Percentiles rank a stretch among this genome's conserved stretches.
These are phyloP conservation scores for Rhinolophus sinicus DNA, from an alignment of 2,113 vertebrate species.

Conservation along the genomic window DNA sequence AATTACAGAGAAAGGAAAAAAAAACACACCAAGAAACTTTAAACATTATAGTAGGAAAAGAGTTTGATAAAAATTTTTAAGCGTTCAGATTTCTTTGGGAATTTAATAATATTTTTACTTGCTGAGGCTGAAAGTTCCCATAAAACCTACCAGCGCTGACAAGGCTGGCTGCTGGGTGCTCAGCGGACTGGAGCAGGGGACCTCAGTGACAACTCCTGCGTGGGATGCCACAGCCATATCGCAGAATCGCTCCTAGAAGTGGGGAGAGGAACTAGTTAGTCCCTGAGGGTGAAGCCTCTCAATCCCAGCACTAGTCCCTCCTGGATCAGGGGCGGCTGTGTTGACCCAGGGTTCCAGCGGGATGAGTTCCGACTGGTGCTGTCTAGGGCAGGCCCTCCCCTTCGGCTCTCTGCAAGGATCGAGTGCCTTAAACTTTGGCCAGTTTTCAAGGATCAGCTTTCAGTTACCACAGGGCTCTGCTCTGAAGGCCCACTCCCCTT, in stretches of 20 bases:
- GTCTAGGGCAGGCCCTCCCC: not conserved
- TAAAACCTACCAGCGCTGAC: not conserved
- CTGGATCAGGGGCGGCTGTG: not conserved
- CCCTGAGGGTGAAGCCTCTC: accelerated
- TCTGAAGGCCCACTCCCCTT: too few relatives aligned
- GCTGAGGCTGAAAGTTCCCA: not conserved
- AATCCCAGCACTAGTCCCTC: not conserved
- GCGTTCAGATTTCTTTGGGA: not conserved
- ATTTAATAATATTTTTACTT: not conserved
- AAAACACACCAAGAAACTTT: not conserved
- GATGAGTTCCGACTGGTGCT: not conserved
- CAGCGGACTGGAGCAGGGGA: too few relatives aligned
- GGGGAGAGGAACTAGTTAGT: too few relatives aligned
- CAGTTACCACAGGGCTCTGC: not conserved
- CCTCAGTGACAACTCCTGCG: not conserved
- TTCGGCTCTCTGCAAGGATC: not conserved
- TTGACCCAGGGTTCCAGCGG: too few relatives aligned
- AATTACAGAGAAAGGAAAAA: not conserved
- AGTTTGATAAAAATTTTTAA: not conserved
- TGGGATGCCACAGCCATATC: not conserved
- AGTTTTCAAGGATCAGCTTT: not conserved
- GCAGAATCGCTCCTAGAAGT: not conserved
- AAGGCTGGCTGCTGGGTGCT: not conserved
- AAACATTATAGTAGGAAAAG: not conserved
- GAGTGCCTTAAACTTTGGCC: not conserved